Percentiles rank a stretch among this genome's conserved stretches.
Conservation (phyloP, 1,140 invertebrate genomes). For the Melanaphis sacchari region DNA sequence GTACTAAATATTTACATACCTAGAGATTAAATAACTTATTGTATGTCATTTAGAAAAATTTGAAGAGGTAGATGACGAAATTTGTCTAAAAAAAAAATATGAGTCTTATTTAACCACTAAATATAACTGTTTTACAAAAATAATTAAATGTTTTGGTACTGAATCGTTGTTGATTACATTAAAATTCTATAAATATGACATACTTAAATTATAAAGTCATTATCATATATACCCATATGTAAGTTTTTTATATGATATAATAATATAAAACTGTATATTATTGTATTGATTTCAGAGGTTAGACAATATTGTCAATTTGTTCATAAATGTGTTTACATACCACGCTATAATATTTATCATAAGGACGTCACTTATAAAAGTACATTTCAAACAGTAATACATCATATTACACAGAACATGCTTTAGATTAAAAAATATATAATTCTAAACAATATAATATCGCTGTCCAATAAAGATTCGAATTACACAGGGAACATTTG, state of each 20-base stretch:
- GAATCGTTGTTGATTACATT: not conserved
- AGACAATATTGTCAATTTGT: not conserved
- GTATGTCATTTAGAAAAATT: not conserved
- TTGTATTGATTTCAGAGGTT: not conserved
- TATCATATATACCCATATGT: not conserved
- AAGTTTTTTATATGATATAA: not conserved
- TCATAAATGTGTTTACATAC: not conserved
- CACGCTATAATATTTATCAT: not conserved
- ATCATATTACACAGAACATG: not conserved
- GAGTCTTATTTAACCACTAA: not conserved
- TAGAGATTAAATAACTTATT: not conserved
- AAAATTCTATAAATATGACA: not conserved
- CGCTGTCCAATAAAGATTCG: conserved; percentile 2
- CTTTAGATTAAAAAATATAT: not conserved
- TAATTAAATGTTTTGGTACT: not conserved
- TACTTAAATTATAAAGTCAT: not conserved
- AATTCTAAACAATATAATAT: not conserved
- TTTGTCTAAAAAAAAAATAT: not conserved
- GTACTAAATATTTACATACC: not conserved
- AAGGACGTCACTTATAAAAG: not conserved
- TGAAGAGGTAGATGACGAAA: not conserved
- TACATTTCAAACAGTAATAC: not conserved
- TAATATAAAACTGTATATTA: not conserved
- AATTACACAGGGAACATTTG: not conserved
- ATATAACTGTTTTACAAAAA: not conserved